Base-by-base conservation (phyloP, 2,797 vertebrate species). In the Cossypha niveicapilla region DNA sequence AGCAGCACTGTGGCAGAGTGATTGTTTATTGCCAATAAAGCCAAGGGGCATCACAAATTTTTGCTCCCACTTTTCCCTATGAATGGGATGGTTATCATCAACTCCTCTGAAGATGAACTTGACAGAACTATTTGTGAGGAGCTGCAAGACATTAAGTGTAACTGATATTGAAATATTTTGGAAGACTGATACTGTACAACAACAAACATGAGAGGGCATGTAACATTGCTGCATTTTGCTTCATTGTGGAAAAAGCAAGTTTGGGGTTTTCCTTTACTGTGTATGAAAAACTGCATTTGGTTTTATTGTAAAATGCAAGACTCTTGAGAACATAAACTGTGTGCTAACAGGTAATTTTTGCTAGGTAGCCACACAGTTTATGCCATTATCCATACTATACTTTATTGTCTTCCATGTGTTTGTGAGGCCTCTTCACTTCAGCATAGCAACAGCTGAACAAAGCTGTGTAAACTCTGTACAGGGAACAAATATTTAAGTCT, bases 161-260 rank as follows among this genome's bases (percentile, higher is more conserved):
- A 83, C 30, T 8, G 24, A 58, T 24, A 5, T 2, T 13, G 39
- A 80, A 44, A 15, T n/a, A 50, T 24, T 71, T 51, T 34, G n/a
- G 35, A 61, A 83, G 13, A 27, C 18, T 28, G 22, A 27, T 32
- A 58, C 13, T 16, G 22, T 6, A 27, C 11, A 62, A 39, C 42
- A 48, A 48, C 41, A 76, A 45, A 48, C 6, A 6, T 25, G 13
- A 10, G 6, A 25, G 27, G 1, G 5, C 0, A 0, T 27, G 18
- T 60, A 68, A 24, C 17, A 21, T 22, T 22, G 10, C 62, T 39
- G 9, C 45, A 22, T 25, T 88, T 60, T 85, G 37, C 35, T 51
- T 82, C 57, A 37, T 11, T 2, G 7, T 44, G 19, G 44, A 72
- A 58, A 62, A 71, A 66, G 12, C 34, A 18, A 18, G 19, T 23